A percentile compares a stretch with the other conserved stretches of the same genome.
phyloP scores from a whole-genome alignment of 2,888 invertebrate genomes.

The Pristionchus arcanus region DNA sequence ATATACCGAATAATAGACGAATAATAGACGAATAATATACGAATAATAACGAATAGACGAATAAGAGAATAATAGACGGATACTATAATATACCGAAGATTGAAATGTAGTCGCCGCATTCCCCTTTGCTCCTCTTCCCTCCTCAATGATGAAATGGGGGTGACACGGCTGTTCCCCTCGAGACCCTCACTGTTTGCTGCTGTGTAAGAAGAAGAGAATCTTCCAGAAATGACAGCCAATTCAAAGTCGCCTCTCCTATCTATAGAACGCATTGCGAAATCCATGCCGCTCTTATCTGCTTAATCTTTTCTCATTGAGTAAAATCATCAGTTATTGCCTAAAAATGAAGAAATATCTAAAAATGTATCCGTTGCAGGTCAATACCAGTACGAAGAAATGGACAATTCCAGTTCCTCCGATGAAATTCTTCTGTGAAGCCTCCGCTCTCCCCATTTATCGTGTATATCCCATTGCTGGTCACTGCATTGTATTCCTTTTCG shows the following conservation, averaged over 20 bases:
- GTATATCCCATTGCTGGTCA: constrained; percentile 36
- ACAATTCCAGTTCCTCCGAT: constrained; percentile 57
- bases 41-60: no score
- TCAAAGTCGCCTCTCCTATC: not conserved
- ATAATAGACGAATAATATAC: no score
- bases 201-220: constrained; percentile 27
- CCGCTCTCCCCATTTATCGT: not conserved
- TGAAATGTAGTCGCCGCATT: no score
- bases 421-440: constrained; percentile 56
- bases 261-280: not conserved
- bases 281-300: not conserved
- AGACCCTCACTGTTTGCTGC: not conserved
- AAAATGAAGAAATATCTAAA: not conserved
- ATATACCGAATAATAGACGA: no score
- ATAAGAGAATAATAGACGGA: no score
- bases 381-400: constrained; percentile 57
- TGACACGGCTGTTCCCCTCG: constrained; percentile 2
- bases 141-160: not conserved
- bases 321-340: no score
- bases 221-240: constrained; percentile 25
- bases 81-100: no score
- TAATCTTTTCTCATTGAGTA: no score
- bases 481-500: not conserved
- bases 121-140: not conserved
- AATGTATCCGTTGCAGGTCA: constrained; percentile 50